phyloP scores from a whole-genome alignment of 2,113 vertebrate genomes.

The Dipodomys stephensi region DNA sequence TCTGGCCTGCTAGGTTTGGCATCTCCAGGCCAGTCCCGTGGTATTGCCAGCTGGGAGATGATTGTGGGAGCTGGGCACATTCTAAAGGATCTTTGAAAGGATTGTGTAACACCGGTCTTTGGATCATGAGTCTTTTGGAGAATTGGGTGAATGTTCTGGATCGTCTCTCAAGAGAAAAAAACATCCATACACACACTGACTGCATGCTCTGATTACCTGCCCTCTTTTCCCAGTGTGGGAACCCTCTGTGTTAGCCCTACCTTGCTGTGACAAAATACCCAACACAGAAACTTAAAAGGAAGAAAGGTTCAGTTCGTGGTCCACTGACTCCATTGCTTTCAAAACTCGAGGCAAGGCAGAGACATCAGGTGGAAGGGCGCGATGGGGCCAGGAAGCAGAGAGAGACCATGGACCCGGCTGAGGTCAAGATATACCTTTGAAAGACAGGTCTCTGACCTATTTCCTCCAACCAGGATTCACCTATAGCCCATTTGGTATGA shows the following conservation, averaged over 20 bases:
- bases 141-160: conserved; percentile 7
- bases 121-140: background rate
- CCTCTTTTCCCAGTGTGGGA: background rate
- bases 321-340: background rate
- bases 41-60: background rate
- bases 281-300: background rate
- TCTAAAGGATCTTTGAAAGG: conserved; percentile 33
- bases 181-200: background rate
- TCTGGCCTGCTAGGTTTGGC: background rate
- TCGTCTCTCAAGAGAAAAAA: conserved; percentile 19
- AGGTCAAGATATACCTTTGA: background rate
- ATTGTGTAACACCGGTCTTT: background rate
- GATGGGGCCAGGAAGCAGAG: too few relatives aligned
- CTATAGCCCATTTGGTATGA: background rate
- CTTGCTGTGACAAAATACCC: background rate
- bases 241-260: background rate
- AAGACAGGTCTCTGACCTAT: background rate
- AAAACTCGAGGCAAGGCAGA: background rate
- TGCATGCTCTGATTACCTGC: background rate
- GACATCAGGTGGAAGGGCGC: background rate
- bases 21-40: background rate
- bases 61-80: background rate
- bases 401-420: background rate
- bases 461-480: background rate
- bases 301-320: background rate